Conservation (phyloP, 2,797 vertebrate species). For the Coilia nasus region DNA sequence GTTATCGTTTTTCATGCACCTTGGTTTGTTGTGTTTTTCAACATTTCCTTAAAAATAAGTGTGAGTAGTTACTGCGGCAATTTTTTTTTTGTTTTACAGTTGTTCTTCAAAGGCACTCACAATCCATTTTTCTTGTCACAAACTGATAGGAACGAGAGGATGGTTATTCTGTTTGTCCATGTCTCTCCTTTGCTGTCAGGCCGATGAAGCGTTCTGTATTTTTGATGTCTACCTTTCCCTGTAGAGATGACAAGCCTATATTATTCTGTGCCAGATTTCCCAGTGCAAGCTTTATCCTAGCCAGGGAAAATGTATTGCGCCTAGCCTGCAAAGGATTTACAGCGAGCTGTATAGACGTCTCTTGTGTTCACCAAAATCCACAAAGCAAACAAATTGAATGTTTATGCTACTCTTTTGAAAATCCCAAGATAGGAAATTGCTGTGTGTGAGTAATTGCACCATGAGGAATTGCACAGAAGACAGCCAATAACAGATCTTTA, state of each 20-base stretch:
- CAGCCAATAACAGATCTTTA: not conserved
- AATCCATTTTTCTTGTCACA: constrained; percentile 52
- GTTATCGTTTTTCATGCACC: not conserved
- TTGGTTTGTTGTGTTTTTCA: not conserved
- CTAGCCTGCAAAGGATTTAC: not conserved
- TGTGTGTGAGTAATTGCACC: not conserved
- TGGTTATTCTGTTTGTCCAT: constrained; percentile 59
- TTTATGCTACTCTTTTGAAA: not conserved
- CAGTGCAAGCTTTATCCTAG: constrained; percentile 29
- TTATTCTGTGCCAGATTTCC: constrained; percentile 28
- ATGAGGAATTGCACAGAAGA: not conserved
- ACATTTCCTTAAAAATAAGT: not conserved
- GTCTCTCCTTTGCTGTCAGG: constrained; percentile 63
- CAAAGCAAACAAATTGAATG: constrained; percentile 22
- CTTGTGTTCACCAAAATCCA: not conserved
- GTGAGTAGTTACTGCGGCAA: constrained; percentile 39
- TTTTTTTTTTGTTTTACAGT: constrained; percentile 46
- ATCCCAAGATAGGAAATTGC: not conserved
- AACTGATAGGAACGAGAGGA: constrained; percentile 54
- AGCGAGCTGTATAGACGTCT: not conserved
- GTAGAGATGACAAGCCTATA: constrained; percentile 56
- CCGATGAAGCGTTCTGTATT: constrained; percentile 56
- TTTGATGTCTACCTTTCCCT: constrained; percentile 62
- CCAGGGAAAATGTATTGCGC: not conserved
- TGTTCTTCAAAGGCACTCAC: constrained; percentile 37